Evolutionary conservation across 2,797 vertebrate genomes (phyloP), one percentile per base, ranked within the genome.

Genomic region (Triplophysa yarkandensis): DNA sequence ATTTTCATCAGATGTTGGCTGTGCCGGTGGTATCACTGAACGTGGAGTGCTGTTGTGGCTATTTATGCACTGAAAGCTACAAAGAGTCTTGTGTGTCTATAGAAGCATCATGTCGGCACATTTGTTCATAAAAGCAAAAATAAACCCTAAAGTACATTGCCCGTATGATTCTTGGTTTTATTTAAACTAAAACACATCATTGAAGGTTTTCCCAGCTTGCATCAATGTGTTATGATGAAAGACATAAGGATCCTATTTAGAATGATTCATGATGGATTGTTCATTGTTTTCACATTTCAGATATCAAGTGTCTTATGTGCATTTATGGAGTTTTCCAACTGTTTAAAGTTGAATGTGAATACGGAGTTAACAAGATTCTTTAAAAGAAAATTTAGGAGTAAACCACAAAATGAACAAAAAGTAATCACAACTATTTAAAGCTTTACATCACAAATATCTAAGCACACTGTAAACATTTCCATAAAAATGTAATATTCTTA

Each of bases 51-150:
- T 72, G 28, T 57, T 69, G 72, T 73, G 25, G 68, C 27, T 77
- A 57, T 73, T 44, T 81, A 67, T 83, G 61, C 55, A 21, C 48
- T 25, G 72, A 43, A 72, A 19, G 36, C 48, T 70, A 73, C 27
- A 81, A 41, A 28, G 36, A 63, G 19, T 13, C 50, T 76, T 67
- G 48, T 50, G 39, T 65, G 46, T 73, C 52, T 61, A 32, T 73
- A 50, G 27, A 19, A 66, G 30, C 50, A 43, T 8, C 36, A 46
- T 28, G 28, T 68, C 76, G 68, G 76, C 68, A 62, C 55, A 73
- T 85, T 83, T 81, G 66, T 63, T 79, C 83, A 86, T 82, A 79
- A 85, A 86, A 69, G 16, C 25, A 28, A 28, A 13, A 27, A 32
- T 32, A 41, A 6, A 28, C 14, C 7, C 4, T 39, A 6, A 62